Evolutionary conservation across 2,888 invertebrate species (phyloP).

Genomic region (Vannuccia rotundouncinata): DNA sequence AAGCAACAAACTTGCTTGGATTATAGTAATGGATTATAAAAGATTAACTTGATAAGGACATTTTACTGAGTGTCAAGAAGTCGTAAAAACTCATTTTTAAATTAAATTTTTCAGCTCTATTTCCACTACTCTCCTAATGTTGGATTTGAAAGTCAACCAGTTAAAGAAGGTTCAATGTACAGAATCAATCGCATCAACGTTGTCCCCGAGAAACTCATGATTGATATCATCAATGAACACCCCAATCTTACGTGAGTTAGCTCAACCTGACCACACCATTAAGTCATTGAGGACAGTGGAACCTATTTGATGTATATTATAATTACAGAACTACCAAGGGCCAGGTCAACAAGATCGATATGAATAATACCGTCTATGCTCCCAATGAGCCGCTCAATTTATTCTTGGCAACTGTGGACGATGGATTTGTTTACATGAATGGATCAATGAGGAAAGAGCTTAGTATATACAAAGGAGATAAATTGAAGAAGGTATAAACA

Average conservation of each 20-base stretch:
- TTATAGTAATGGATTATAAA: no score
- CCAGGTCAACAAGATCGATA: conserved; percentile 25
- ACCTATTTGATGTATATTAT: no score
- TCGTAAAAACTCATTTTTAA: no score
- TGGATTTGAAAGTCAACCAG: conserved; percentile 9
- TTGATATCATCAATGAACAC: conserved; percentile 23
- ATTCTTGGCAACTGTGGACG: conserved; percentile 28
- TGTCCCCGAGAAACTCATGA: conserved; percentile 30
- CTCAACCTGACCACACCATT: no score
- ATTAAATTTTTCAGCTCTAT: conserved; percentile 33
- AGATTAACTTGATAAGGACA: no score
- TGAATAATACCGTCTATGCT: conserved; percentile 24
- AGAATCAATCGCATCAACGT: conserved; percentile 24
- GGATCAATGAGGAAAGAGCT: neutral
- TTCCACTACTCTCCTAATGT: conserved; percentile 31
- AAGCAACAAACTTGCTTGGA: no score
- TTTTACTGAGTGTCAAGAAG: no score
- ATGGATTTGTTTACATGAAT: conserved; percentile 3
- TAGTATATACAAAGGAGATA: conserved; percentile 1
- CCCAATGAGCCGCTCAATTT: conserved; percentile 31
- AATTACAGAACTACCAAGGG: conserved; percentile 22
- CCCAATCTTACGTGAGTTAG: conserved; percentile 27
- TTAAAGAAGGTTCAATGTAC: conserved; percentile 27
- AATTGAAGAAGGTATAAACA: conserved; percentile 18
- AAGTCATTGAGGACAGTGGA: no score